Conservation (phyloP, 1,140 invertebrate genomes). For the Hycleus cichorii region DNA sequence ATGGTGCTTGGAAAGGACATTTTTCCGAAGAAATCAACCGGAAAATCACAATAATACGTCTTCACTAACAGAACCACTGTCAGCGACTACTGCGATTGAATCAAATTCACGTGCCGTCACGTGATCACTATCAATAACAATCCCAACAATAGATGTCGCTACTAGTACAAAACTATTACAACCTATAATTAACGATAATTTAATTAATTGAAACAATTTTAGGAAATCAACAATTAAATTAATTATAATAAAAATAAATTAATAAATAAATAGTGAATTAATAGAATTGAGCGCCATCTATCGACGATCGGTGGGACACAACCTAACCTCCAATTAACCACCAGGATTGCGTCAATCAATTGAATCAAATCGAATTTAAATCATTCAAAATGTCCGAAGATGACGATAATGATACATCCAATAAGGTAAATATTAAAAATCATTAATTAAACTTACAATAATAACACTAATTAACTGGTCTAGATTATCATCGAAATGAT, state of each 20-base stretch:
- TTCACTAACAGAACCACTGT: conserved; percentile 17
- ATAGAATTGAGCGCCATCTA: too few relatives aligned
- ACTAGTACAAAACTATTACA: too few relatives aligned
- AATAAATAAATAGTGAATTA: too few relatives aligned
- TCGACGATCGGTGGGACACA: too few relatives aligned
- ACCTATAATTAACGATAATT: too few relatives aligned
- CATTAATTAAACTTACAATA: not conserved
- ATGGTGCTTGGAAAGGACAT: conserved; percentile 41
- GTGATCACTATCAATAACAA: conserved; percentile 32
- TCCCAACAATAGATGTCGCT: not conserved
- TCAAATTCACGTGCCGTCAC: conserved; percentile 49
- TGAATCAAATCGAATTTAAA: not conserved
- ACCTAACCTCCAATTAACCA: too few relatives aligned
- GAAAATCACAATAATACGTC: conserved; percentile 11
- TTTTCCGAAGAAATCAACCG: conserved; percentile 16
- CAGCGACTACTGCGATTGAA: conserved; percentile 23
- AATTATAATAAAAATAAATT: too few relatives aligned
- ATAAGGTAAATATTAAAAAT: not conserved
- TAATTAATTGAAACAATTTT: too few relatives aligned
- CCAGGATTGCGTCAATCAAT: too few relatives aligned
- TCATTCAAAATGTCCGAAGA: not conserved
- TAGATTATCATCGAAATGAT: not conserved
- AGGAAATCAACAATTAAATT: too few relatives aligned
- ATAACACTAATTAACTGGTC: too few relatives aligned
- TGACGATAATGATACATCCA: not conserved